phyloP scores from a whole-genome alignment of 2,113 vertebrate species.

The Sceloporus tristichus region DNA sequence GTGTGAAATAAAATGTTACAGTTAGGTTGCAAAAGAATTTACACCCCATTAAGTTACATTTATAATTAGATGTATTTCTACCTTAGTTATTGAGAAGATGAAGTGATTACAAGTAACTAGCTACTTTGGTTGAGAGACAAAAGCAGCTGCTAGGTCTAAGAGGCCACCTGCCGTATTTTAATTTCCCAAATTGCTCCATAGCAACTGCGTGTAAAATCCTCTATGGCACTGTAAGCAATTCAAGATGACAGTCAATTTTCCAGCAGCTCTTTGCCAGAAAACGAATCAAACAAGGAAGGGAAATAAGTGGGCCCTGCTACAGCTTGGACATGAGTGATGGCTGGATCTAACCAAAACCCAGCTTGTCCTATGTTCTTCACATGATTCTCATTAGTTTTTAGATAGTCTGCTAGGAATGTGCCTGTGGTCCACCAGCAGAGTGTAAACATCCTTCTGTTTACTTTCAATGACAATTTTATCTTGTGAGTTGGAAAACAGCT shows the following conservation, averaged over 20 bases:
- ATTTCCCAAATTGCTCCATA: background rate
- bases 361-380: background rate
- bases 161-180: background rate
- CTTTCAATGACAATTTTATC: background rate
- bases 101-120: no score
- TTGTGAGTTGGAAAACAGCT: background rate
- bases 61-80: no score
- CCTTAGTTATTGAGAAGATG: no score
- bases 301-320: background rate
- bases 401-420: background rate
- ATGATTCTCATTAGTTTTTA: background rate
- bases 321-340: background rate
- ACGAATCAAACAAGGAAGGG: background rate
- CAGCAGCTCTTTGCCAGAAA: background rate
- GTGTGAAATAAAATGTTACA: no score
- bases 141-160: background rate
- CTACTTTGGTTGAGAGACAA: no score
- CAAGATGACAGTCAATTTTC: background rate
- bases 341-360: background rate
- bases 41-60: no score
- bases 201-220: background rate
- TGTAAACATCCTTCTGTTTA: background rate
- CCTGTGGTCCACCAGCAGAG: background rate
- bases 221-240: background rate
- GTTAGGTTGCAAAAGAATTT: no score